Conservation (phyloP, 2,888 invertebrate genomes). For the Brachyopa scutellaris region DNA sequence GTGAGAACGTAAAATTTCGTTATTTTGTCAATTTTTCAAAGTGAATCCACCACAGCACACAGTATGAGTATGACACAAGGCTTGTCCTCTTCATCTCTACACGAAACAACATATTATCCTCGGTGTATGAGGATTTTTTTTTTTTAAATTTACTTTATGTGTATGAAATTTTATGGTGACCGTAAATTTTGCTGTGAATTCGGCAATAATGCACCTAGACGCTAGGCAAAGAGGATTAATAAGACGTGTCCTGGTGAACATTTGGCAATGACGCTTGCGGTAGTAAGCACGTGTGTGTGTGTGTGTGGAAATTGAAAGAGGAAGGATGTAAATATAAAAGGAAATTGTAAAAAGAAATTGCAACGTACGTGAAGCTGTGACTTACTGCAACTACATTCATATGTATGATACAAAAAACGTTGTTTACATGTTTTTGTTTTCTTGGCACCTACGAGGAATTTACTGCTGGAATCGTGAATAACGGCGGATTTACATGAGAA, state of each 20-base stretch:
- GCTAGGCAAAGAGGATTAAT: slow-evolving; percentile 28
- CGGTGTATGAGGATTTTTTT: slow-evolving; percentile 7
- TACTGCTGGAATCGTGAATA: too few species aligned
- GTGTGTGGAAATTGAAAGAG: slow-evolving; percentile 7
- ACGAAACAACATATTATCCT: slow-evolving; percentile 17
- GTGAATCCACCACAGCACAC: background rate
- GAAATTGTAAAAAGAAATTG: slow-evolving; percentile 56
- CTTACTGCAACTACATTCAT: background rate
- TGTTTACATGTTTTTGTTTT: background rate
- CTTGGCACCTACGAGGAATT: too few species aligned
- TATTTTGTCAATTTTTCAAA: slow-evolving; percentile 62
- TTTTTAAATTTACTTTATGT: slow-evolving; percentile 65
- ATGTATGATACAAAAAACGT: too few species aligned
- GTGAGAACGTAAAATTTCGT: slow-evolving; percentile 66
- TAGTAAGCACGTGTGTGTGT: background rate
- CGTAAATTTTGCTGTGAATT: slow-evolving; percentile 59
- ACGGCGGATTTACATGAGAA: too few species aligned
- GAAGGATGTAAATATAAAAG: slow-evolving; percentile 35
- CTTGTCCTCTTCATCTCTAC: slow-evolving; percentile 24
- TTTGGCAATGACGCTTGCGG: background rate
- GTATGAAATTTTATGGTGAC: slow-evolving; percentile 64
- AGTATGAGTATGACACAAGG: slow-evolving; percentile 44
- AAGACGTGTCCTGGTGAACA: slow-evolving; percentile 45
- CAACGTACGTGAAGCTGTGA: background rate
- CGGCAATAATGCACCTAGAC: slow-evolving; percentile 48